Base-by-base conservation (phyloP, 2,797 vertebrate genomes). In the Cheirogaleus major region DNA sequence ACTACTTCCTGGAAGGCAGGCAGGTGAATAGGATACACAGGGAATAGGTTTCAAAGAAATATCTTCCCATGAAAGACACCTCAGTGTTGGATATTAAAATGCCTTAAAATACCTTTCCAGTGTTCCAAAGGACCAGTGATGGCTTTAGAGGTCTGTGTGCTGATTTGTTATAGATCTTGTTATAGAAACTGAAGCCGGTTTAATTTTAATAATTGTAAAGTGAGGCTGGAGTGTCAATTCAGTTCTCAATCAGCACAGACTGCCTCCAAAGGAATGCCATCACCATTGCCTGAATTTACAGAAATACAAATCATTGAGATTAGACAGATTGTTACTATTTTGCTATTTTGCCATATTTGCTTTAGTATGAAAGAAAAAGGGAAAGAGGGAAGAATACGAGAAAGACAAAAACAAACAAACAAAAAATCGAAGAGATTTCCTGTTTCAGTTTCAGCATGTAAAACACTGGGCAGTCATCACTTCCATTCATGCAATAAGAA, bases 171-270 rank as follows among this genome's bases (percentile, higher is more conserved):
- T 35, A 63, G 45, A 63, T 59, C 45, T 95, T 91, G 59, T 70
- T 69, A 41, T 43, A 63, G 48, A 88, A 78, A 78, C 20, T 32
- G 59, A 75, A 89, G 38, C 17, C 45, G 18, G 52, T 41, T 89
- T 96, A 69, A 87, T 61, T 61, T 95, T 88, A 91, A 89, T 59
- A 27, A 70, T 61, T 45, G 48, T 14, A 15, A 79, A 89, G 63
- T 92, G 15, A 78, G 57, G 48, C 57, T 79, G 72, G 57, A 59
- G 57, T 94, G 10, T 35, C 57, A 85, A 67, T 80, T 84, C 72
- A 70, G 20, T 52, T 92, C 61, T 76, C 30, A 20, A 18, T 11
- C 43, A 65, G 32, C 50, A 63, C 43, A 35, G 52, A 75, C 25
- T 50, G 10, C 4, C 50, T 86, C 32, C 50, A 57, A 86, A 59